These are phyloP conservation scores for Heteromyza rotundicornis DNA, from an alignment of 2,888 invertebrate species.

Conservation along the genomic window DNA sequence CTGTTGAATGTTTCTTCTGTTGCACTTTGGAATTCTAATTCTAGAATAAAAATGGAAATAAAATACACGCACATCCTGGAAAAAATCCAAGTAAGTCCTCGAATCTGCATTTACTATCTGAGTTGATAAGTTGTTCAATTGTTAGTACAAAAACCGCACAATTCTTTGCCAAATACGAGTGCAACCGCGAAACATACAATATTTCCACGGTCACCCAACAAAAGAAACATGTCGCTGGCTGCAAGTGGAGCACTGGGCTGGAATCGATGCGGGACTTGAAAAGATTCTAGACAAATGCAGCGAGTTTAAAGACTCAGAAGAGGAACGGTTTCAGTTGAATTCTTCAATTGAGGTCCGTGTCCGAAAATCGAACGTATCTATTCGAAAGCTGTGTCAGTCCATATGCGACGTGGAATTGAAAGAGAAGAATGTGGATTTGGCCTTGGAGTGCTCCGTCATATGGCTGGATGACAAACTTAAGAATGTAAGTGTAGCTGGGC, in stretches of 20 bases:
- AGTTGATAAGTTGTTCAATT: background rate
- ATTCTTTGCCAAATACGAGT: slow-evolving; percentile 10
- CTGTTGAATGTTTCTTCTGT: too few species aligned
- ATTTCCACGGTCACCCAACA: background rate
- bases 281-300: slow-evolving; percentile 2
- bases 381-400: background rate
- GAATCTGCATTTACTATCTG: too few species aligned
- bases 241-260: slow-evolving; percentile 31
- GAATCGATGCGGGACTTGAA: slow-evolving; percentile 25
- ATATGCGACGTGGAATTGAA: too few species aligned
- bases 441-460: slow-evolving; percentile 1
- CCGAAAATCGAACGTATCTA: background rate
- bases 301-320: background rate
- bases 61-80: background rate
- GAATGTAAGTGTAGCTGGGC: too few species aligned
- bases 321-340: background rate
- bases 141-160: slow-evolving; percentile 11
- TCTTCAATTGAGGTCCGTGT: background rate
- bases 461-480: too few species aligned
- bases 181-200: background rate
- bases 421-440: background rate
- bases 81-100: background rate
- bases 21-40: too few species aligned
- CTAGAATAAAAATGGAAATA: background rate
- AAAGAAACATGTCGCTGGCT: slow-evolving; percentile 21